phyloP scores from a whole-genome alignment of 2,888 invertebrate genomes.

The Archaeoteleia sp. region DNA sequence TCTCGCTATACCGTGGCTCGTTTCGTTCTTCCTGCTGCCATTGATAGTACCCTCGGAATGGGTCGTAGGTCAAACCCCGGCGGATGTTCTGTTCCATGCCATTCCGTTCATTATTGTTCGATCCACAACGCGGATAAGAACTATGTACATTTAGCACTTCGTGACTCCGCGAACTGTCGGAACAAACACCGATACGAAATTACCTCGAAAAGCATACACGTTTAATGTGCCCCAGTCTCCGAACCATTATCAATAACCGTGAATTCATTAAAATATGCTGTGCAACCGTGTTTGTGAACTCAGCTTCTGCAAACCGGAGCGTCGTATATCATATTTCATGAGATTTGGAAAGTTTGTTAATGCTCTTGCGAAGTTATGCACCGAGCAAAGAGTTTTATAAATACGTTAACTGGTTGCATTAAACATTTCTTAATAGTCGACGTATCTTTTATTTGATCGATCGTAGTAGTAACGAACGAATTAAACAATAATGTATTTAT shows the following conservation, averaged over 20 bases:
- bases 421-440: no score
- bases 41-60: constrained; percentile 51
- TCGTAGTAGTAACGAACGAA: no score
- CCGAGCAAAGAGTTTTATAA: no score
- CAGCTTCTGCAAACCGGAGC: no score
- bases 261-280: no score
- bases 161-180: constrained; percentile 43
- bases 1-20: constrained; percentile 14
- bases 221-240: constrained; percentile 21
- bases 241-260: neutral
- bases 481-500: no score
- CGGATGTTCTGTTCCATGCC: constrained; percentile 48
- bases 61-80: constrained; percentile 58
- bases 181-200: constrained; percentile 45
- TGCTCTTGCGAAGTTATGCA: no score
- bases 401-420: no score
- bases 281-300: no score
- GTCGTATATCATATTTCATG: no score
- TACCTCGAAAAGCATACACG: constrained; percentile 42
- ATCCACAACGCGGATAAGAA: constrained; percentile 51
- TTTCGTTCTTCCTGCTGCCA: constrained; percentile 43
- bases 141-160: constrained; percentile 49
- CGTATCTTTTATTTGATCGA: no score
- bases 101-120: constrained; percentile 56
- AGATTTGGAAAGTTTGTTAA: no score